These are phyloP conservation scores for Amphipyra tragopoginis DNA, from an alignment of 2,888 invertebrate genomes.

Conservation along the genomic window DNA sequence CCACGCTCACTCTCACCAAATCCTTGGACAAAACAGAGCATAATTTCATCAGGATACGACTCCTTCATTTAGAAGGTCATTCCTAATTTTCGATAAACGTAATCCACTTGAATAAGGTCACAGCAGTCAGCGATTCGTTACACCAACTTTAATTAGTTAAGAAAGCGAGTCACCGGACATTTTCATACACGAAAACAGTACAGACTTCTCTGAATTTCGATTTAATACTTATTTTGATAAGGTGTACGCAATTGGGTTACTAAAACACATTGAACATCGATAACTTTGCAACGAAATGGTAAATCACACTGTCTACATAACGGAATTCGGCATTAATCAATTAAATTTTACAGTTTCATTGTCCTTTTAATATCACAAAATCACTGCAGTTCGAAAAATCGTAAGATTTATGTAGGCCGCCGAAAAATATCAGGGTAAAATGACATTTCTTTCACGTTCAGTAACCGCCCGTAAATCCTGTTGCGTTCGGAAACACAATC, in stretches of 20 bases:
- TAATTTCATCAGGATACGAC: constrained; percentile 88
- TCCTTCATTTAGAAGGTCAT: constrained; percentile 89
- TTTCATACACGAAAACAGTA: constrained; percentile 57
- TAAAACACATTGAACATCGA: constrained; percentile 37
- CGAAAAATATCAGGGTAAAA: constrained; percentile 61
- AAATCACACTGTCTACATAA: constrained; percentile 37
- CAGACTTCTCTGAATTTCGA: constrained; percentile 45
- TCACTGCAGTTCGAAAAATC: constrained; percentile 36
- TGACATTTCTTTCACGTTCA: constrained; percentile 78
- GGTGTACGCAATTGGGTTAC: constrained; percentile 35
- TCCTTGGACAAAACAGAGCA: constrained; percentile 93
- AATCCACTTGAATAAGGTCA: constrained; percentile 61
- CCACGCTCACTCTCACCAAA: constrained; percentile 86
- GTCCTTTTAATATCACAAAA: constrained; percentile 27
- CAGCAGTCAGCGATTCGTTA: constrained; percentile 52
- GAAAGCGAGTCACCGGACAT: constrained; percentile 54
- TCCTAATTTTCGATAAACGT: constrained; percentile 55
- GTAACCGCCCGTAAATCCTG: constrained; percentile 55
- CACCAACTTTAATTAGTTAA: constrained; percentile 40
- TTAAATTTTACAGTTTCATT: constrained; percentile 45
- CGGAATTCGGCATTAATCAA: constrained; percentile 29
- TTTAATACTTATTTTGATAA: constrained; percentile 40
- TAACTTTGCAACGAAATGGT: constrained; percentile 44
- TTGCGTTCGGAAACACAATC: constrained; percentile 79
- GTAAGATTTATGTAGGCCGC: constrained; percentile 55